Base-by-base conservation (phyloP, 2,888 invertebrate genomes). In the Macaria notata region DNA sequence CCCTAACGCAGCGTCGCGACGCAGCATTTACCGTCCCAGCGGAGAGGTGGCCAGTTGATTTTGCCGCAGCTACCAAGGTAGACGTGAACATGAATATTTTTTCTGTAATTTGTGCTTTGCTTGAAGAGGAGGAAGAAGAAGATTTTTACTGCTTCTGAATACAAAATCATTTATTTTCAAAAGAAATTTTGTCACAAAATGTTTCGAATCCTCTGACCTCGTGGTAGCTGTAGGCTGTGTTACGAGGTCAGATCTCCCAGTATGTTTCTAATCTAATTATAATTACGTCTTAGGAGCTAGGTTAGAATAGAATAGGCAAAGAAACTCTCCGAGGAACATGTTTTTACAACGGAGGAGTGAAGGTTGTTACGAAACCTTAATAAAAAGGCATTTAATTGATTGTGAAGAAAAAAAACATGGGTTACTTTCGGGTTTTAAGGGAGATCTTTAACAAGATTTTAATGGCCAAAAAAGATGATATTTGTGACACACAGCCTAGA, bases 401-500 rank as follows among this genome's bases (percentile, higher is more conserved):
- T 43, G 43, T 43, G 43, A 9, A 43, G 19, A 29, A 19, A 39
- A n/a, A 48, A 31, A 39, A 29, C 29, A 48, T 48, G 7, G 41
- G 41, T 29, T 38, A 48, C 38, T 9, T 31, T 48, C 38, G 31
- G 29, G 38, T 38, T 43, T 43, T 3, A 29, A 43, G 19, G 43
- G 19, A 43, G 3, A 52, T 57, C 57, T 57, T 19, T 43, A 43
- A 43, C 43, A 43, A 3, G 43, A 43, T 43, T 43, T 43, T 43
- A 43, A 29, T 43, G 43, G 19, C 43, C 41, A 41, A 3, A 41
- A 41, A 41, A 51, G 45, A 51, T 51, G 51, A 51, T 51, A 51
- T 51, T 51, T 45, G 51, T 45, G 51, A 51, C 51, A n/a, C 41
- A 51, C 51, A 51, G 51, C 45, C 51, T 51, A 51, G 51, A 51